These are phyloP conservation scores for Agriopis leucophaearia DNA, from an alignment of 2,888 invertebrate genomes.

Conservation along the genomic window DNA sequence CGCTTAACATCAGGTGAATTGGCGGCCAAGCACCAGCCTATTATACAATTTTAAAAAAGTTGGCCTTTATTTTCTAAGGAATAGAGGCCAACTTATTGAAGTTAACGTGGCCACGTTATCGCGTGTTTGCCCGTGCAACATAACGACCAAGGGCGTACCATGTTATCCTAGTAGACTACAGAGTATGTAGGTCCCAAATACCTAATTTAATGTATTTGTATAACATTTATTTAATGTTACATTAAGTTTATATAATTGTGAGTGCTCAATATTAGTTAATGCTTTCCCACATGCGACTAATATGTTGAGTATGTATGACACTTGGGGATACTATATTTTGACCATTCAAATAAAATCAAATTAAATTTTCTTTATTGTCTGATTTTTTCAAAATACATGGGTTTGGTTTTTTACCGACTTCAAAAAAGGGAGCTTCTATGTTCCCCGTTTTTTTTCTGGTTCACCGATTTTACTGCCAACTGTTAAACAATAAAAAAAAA, in stretches of 20 bases:
- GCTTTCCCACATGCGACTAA: conserved; percentile 64
- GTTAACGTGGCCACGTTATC: too few species aligned
- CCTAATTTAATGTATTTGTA: conserved; percentile 17
- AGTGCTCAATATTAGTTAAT: conserved; percentile 76
- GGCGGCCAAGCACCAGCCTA: too few species aligned
- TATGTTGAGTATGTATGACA: conserved; percentile 48
- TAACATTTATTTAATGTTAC: conserved; percentile 40
- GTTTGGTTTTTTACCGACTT: too few species aligned
- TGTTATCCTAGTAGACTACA: conserved; percentile 20
- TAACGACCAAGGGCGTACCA: not conserved
- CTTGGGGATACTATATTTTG: conserved; percentile 44
- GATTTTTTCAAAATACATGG: not conserved
- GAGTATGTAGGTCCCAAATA: conserved; percentile 28
- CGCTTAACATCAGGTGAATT: too few species aligned
- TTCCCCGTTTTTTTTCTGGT: too few species aligned
- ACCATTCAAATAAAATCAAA: not conserved
- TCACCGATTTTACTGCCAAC: too few species aligned
- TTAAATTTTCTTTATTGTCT: not conserved
- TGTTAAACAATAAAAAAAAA: too few species aligned
- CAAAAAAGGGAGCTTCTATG: too few species aligned
- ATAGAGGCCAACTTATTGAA: too few species aligned
- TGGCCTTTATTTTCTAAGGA: too few species aligned
- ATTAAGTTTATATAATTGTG: conserved; percentile 52
- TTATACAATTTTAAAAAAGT: too few species aligned
- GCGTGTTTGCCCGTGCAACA: not conserved